These are phyloP conservation scores for Drosophila ironensis DNA, from an alignment of 1,140 invertebrate species.

Conservation along the genomic window DNA sequence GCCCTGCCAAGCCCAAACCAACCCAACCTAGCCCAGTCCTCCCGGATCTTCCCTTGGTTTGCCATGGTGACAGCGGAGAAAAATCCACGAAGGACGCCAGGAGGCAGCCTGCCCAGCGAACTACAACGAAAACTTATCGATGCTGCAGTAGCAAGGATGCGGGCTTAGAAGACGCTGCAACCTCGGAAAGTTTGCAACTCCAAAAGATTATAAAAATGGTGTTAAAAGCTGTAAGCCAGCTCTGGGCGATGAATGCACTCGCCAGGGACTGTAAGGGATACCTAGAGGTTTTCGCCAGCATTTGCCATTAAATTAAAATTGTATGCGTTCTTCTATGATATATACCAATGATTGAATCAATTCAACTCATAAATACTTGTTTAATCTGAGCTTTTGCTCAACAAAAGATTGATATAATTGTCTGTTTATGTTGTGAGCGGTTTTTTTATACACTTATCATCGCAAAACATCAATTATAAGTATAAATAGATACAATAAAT, in stretches of 20 bases:
- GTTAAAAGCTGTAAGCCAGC: constrained; percentile 56
- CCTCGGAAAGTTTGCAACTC: constrained; percentile 33
- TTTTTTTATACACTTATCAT: no score
- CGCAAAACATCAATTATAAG: no score
- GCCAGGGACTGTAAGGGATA: neutral
- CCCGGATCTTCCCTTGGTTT: neutral
- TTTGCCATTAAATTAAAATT: no score
- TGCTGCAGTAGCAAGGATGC: constrained; percentile 62
- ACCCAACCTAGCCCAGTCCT: neutral
- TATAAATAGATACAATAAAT: no score
- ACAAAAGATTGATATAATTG: no score
- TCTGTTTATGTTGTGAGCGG: no score
- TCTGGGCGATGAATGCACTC: neutral
- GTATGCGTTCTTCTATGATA: no score
- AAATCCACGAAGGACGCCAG: constrained; percentile 6
- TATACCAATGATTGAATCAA: no score
- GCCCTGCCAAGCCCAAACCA: no score
- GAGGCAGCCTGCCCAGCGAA: constrained; percentile 27
- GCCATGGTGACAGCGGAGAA: constrained; percentile 27
- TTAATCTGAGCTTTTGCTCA: no score
- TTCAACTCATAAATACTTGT: no score
- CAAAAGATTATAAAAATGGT: constrained; percentile 51
- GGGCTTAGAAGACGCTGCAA: constrained; percentile 25
- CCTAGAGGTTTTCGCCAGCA: no score
- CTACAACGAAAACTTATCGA: constrained; percentile 64